Percentiles rank a stretch among this genome's conserved stretches.
Conservation (phyloP, 2,797 vertebrate genomes). For the Silurus aristotelis region DNA sequence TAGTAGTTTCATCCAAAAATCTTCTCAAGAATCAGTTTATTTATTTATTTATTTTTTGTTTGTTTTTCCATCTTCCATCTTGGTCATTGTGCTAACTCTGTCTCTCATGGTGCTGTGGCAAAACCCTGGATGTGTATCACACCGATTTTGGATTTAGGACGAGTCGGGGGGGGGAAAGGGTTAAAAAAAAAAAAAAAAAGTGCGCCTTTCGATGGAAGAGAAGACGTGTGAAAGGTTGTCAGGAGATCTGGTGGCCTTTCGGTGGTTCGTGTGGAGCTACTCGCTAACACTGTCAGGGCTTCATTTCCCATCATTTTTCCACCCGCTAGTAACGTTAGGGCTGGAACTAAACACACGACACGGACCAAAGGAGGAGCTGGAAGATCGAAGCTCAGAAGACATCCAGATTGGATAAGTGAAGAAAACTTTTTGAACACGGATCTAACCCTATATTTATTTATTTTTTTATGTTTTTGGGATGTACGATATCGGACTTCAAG, state of each 20-base stretch:
- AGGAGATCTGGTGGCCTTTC: conserved; percentile 36
- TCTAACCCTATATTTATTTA: conserved; percentile 45
- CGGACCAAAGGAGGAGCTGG: not conserved
- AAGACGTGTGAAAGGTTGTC: conserved; percentile 11
- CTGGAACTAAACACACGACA: conserved; percentile 14
- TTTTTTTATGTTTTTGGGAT: conserved; percentile 58
- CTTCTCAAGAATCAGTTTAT: conserved; percentile 40
- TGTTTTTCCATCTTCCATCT: conserved; percentile 63
- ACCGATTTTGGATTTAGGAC: conserved; percentile 68
- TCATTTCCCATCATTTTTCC: conserved; percentile 39
- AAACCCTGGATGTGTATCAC: conserved; percentile 66
- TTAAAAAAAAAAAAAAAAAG: conserved; percentile 32
- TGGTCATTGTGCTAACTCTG: conserved; percentile 64
- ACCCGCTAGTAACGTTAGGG: conserved; percentile 35
- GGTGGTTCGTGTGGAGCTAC: conserved; percentile 46
- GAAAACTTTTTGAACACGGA: conserved; percentile 37
- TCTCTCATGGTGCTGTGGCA: conserved; percentile 53
- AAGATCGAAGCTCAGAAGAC: conserved; percentile 59
- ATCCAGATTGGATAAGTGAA: conserved; percentile 33
- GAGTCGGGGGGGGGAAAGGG: not conserved
- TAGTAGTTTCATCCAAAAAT: conserved; percentile 51
- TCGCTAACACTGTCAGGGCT: conserved; percentile 23
- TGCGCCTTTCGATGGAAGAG: conserved; percentile 59
- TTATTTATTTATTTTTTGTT: conserved; percentile 28
- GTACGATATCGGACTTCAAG: conserved; percentile 61